Percentiles rank a stretch among this genome's conserved stretches.
Conservation (phyloP, 23 tunicate genomes). For the Botrylloides violaceus region DNA sequence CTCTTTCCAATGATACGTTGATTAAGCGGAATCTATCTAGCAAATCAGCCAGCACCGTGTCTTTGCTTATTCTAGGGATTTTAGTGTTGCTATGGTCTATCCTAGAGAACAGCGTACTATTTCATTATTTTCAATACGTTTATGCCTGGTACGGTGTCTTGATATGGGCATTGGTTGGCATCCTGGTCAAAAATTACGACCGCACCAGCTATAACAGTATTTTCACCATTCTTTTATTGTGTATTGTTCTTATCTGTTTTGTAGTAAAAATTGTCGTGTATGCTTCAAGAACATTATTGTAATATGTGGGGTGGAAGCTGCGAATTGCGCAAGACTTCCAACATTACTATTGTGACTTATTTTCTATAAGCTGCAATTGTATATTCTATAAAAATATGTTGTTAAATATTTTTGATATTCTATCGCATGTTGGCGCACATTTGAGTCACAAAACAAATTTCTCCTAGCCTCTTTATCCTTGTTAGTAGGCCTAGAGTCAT, state of each 20-base stretch:
- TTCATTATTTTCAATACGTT: conserved; percentile 10
- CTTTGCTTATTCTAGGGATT: conserved; percentile 13
- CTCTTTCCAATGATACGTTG: conserved; percentile 2
- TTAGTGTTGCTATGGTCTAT: conserved; percentile 20
- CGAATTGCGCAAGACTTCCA: too few species aligned
- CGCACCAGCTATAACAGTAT: conserved; percentile 6
- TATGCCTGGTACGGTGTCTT: conserved; percentile 27
- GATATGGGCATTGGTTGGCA: not conserved
- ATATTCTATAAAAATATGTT: too few species aligned
- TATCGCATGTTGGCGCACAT: too few species aligned
- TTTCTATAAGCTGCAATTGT: too few species aligned
- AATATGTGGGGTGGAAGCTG: too few species aligned
- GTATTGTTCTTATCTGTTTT: conserved; percentile 3
- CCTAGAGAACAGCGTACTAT: conserved; percentile 14
- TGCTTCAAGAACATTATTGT: not conserved
- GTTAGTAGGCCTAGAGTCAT: too few species aligned
- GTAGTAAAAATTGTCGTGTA: conserved; percentile 18
- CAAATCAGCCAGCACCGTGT: not conserved
- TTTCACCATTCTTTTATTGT: conserved; percentile 8
- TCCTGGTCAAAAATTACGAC: conserved; percentile 20
- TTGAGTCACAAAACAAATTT: too few species aligned
- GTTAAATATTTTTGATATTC: too few species aligned
- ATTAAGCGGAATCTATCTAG: not conserved
- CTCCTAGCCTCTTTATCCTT: too few species aligned
- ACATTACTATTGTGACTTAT: too few species aligned